These are phyloP conservation scores for Lottia scabra DNA, from an alignment of 2,888 invertebrate genomes.

Conservation along the genomic window DNA sequence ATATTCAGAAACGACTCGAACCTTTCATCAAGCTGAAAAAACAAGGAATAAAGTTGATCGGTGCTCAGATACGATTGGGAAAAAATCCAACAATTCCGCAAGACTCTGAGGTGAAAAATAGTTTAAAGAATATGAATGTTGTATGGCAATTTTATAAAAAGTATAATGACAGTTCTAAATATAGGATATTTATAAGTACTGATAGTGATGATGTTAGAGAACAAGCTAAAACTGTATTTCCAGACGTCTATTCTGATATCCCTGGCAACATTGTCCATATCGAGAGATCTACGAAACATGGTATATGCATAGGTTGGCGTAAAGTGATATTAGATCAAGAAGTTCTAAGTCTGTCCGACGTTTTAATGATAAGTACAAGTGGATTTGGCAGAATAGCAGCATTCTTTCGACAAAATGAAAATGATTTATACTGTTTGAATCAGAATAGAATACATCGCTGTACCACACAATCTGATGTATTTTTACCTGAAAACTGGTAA, in stretches of 20 bases:
- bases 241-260: slow-evolving; percentile 26
- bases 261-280: slow-evolving; percentile 40
- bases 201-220: slow-evolving; percentile 34
- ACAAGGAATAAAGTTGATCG: slow-evolving; percentile 26
- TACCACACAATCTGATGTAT: neutral
- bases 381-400: slow-evolving; percentile 31
- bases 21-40: neutral
- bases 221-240: slow-evolving; percentile 30
- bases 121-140: slow-evolving; percentile 26
- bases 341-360: slow-evolving; percentile 24
- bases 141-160: slow-evolving; percentile 37
- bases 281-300: slow-evolving; percentile 22
- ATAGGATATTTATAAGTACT: slow-evolving; percentile 38
- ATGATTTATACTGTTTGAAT: slow-evolving; percentile 21
- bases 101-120: slow-evolving; percentile 34
- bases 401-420: slow-evolving; percentile 16
- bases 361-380: slow-evolving; percentile 27
- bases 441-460: slow-evolving; percentile 6
- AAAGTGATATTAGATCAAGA: slow-evolving; percentile 29
- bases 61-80: slow-evolving; percentile 39
- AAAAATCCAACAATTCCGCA: slow-evolving; percentile 38
- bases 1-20: neutral
- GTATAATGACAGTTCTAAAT: slow-evolving; percentile 28
- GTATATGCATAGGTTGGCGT: slow-evolving; percentile 25
- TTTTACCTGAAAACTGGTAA: neutral